phyloP scores from a whole-genome alignment of 2,113 vertebrate species.

The Macquaria australasica region DNA sequence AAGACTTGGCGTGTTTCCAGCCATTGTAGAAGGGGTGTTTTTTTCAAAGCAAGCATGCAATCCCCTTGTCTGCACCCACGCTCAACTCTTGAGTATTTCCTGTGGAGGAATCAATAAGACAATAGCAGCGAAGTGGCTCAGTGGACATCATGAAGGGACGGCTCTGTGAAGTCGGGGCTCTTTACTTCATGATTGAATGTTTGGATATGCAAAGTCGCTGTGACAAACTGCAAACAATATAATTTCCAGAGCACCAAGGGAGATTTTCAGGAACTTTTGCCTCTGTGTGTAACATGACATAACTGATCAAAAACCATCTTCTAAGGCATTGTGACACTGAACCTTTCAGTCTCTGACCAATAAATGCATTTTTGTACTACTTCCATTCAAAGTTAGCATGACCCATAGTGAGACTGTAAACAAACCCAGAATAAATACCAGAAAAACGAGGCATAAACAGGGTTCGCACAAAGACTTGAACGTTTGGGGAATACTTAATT shows the following conservation, averaged over 20 bases:
- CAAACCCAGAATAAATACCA: too few species aligned
- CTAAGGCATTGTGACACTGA: neutral
- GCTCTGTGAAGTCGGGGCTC: neutral
- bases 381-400: neutral
- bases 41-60: constrained; percentile 60
- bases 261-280: neutral
- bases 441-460: too few species aligned
- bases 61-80: constrained; percentile 57
- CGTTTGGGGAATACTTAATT: too few species aligned
- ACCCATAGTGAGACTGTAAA: neutral
- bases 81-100: constrained; percentile 78
- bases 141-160: constrained; percentile 13
- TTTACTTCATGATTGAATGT: neutral
- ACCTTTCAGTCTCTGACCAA: neutral
- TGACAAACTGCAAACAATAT: constrained; percentile 4
- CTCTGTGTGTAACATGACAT: neutral
- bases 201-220: constrained; percentile 23
- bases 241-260: neutral
- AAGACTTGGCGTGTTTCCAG: constrained; percentile 66
- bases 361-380: neutral
- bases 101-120: constrained; percentile 77
- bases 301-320: neutral
- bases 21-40: constrained; percentile 58
- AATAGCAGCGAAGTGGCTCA: constrained; percentile 66
- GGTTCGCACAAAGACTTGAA: too few species aligned